Evolutionary conservation across 2,888 invertebrate genomes (phyloP).

Genomic region (Limnephilus marmoratus): DNA sequence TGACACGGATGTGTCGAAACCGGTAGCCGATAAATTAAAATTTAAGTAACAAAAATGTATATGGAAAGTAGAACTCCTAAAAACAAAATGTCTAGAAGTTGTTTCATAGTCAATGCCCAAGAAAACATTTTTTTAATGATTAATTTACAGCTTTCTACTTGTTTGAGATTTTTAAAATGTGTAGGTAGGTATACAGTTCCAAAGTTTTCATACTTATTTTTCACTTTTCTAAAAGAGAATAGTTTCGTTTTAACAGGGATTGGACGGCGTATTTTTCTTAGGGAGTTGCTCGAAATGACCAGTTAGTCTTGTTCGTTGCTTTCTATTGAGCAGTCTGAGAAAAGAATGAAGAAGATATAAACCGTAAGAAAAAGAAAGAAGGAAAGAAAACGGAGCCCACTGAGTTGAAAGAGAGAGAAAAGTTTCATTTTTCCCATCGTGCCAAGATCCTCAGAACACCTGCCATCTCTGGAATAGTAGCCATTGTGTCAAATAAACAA

Average conservation of each 20-base stretch:
- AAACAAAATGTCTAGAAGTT: too few relatives aligned
- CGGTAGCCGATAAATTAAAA: too few relatives aligned
- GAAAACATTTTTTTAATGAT: too few relatives aligned
- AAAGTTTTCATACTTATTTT: background rate
- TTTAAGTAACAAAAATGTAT: too few relatives aligned
- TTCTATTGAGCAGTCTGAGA: background rate
- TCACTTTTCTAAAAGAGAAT: background rate
- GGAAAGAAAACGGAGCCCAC: background rate
- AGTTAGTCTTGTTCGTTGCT: constrained; percentile 11
- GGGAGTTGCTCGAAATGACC: background rate
- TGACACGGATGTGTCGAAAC: too few relatives aligned
- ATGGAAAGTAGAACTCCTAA: too few relatives aligned
- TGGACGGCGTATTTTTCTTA: background rate
- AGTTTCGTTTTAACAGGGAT: background rate
- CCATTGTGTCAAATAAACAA: constrained; percentile 28
- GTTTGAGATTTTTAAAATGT: too few relatives aligned
- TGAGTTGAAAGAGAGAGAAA: constrained; percentile 3
- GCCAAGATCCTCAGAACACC: constrained; percentile 21
- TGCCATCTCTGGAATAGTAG: constrained; percentile 11
- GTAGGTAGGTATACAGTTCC: background rate
- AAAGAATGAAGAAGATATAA: background rate
- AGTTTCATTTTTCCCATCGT: constrained; percentile 13
- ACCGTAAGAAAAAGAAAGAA: constrained; percentile 8
- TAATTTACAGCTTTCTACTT: too few relatives aligned
- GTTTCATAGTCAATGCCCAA: too few relatives aligned